Evolutionary conservation across 30 jellyfish, hydroid and myxozoan species (phyloP), one percentile per base, ranked within the genome.

Genomic region (Phacellophora camtschatica): DNA sequence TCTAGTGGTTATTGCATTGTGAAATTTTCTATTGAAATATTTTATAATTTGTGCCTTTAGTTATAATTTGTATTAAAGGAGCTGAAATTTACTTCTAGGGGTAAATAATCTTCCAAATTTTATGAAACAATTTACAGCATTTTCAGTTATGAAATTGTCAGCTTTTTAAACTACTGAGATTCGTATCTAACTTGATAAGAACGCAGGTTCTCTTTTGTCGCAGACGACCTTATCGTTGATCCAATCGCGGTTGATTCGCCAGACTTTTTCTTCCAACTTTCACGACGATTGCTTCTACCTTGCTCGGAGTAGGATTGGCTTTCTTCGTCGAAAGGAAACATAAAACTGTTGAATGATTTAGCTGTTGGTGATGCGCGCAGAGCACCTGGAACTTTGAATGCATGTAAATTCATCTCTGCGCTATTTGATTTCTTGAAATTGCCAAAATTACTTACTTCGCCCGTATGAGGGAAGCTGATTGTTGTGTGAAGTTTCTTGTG

Each of bases 351-450:
- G 56, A 80, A 66, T 5, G 91, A 62, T 39, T 80, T 63, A 6
- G 91, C 91, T 1, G 83, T 84, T 2, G 91, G 91, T 0, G 91
- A 80, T 5, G 83, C 75, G 11, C 91, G 54, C n/a, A 80, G 61
- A 10, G 84, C 84, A 13, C 91, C 91, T 19, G 91, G 91, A 36
- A 80, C 84, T 51, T 80, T 61, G 63, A 80, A 66, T 0, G 66
- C 77, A 45, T 62, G 81, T 11, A 50, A 59, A 53, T 29, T 61
- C 0, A 22, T 1, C 6, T 53, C 43, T 8, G 37, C 30, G 48
- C 63, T 61, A 1, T 33, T 49, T 32, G 32, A 10, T 51, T 77
- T 77, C 53, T 64, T 63, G 82, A 77, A 56, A 33, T 77, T 77
- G 1, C 90, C 90, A 77, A 63, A 77, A 27, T 18, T 55, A 37